Base-by-base conservation (phyloP, 1,140 invertebrate species). In the Trypoxylus dichotomus region DNA sequence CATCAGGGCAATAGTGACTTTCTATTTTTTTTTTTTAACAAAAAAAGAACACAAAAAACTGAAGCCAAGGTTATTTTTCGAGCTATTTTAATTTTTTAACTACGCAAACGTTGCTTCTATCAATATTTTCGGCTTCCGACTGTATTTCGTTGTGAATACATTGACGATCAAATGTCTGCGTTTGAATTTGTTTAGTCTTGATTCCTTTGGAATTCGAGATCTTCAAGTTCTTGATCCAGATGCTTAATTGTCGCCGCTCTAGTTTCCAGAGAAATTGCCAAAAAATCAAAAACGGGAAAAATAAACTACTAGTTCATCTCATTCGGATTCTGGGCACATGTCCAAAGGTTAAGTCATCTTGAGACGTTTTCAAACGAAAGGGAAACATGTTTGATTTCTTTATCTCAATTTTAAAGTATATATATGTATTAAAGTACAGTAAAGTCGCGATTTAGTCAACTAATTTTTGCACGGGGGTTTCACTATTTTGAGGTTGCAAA, bases 1-100 rank as follows among this genome's bases (percentile, higher is more conserved):
- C 24, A 63, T 63, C 25, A 27, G 5, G 6, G 13, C 6, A 24
- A 63, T 63, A 24, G 19, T 63, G 60, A 63, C 60, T 63, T 63
- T 63, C 19, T 8, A 63, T 19, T 63, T 25, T 63, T 24, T 63
- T 63, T 24, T 3, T 47, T 8, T 47, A 47, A 47, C 10, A n/a
- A 47, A 47, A 47, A 47, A 47, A 11, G 2, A 37, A 7, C 32
- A 8, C 10, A 0, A 37, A 37, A 15, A 47, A 47, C 43, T 13
- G 43, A 63, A 63, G 60, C 60, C 60, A 63, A 63, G 60, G 60
- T 63, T 63, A 63, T 63, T 63, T 63, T 63, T n/a, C n/a, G n/a
- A n/a, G n/a, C 60, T 63, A 63, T 25, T 6, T 25, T 63, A 63
- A 63, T 25, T 63, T 63, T 63, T 1, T 47, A 47, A 8, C 10